phyloP scores from a whole-genome alignment of 2,797 vertebrate species.

The Coranthus polyacanthus region DNA sequence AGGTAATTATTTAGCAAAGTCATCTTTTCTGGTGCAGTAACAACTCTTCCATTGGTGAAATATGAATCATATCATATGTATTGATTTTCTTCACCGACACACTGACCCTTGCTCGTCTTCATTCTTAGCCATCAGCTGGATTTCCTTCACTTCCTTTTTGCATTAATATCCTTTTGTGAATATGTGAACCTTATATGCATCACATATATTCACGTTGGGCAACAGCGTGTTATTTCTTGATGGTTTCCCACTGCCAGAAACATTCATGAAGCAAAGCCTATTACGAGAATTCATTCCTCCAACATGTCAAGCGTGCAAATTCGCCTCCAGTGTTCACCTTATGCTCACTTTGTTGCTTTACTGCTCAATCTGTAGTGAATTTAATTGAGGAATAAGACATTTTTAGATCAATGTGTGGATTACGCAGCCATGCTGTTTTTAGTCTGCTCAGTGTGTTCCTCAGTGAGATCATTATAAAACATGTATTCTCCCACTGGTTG shows the following conservation, averaged over 20 bases:
- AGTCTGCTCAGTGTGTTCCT: background rate
- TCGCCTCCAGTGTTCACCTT: background rate
- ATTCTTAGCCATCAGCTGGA: no score
- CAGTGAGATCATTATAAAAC: background rate
- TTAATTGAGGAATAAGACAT: background rate
- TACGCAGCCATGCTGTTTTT: no score
- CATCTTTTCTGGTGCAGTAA: no score
- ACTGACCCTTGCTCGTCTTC: no score
- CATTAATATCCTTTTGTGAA: slow-evolving; percentile 14
- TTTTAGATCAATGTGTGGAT: background rate
- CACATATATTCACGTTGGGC: background rate
- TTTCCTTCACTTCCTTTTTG: background rate
- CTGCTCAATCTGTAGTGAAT: background rate
- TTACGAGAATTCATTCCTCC: background rate
- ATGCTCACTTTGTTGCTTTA: background rate
- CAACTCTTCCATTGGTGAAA: no score
- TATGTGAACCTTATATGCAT: background rate
- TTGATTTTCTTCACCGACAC: no score
- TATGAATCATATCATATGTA: no score
- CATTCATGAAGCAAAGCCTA: no score
- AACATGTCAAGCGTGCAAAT: background rate
- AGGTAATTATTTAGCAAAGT: no score
- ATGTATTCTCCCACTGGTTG: slow-evolving; percentile 14
- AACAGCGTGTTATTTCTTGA: slow-evolving; percentile 6
- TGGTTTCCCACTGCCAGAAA: no score